Evolutionary conservation across 1,140 invertebrate genomes (phyloP).

Genomic region (Dinoponera quadriceps): DNA sequence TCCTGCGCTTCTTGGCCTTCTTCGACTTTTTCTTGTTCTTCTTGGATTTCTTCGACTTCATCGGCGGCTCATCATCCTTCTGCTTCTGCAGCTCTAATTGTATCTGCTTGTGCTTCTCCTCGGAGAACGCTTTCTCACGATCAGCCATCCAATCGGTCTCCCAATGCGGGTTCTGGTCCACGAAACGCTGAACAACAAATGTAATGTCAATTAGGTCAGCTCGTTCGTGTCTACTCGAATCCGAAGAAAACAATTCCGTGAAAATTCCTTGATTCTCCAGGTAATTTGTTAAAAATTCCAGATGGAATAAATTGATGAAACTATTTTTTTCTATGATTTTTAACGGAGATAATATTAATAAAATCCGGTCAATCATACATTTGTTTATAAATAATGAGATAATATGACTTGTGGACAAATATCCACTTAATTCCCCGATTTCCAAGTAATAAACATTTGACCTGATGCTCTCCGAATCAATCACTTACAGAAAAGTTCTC

Average conservation of each 20-base stretch:
- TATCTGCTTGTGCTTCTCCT: slow-evolving; percentile 83
- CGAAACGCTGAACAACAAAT: slow-evolving; percentile 88
- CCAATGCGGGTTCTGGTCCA: slow-evolving; percentile 93
- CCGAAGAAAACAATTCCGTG: too few species aligned
- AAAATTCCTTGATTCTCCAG: too few species aligned
- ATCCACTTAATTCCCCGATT: too few species aligned
- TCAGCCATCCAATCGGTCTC: slow-evolving; percentile 94
- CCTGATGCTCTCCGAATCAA: too few species aligned
- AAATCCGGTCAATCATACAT: too few species aligned
- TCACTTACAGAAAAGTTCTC: slow-evolving; percentile 91
- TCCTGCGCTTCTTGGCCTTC: slow-evolving; percentile 86
- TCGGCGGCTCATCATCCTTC: slow-evolving; percentile 80
- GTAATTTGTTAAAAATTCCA: too few species aligned
- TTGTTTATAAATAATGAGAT: too few species aligned
- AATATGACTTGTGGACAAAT: too few species aligned
- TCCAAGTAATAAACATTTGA: too few species aligned
- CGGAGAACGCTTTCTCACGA: slow-evolving; percentile 90
- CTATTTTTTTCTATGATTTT: neutral
- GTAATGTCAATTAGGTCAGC: slow-evolving; percentile 28
- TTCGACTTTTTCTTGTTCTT: slow-evolving; percentile 88
- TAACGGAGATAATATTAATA: too few species aligned
- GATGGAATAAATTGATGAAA: too few species aligned
- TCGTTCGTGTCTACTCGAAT: slow-evolving; percentile 7
- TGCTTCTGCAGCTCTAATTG: slow-evolving; percentile 83
- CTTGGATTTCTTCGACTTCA: slow-evolving; percentile 84